phyloP scores from a whole-genome alignment of 2,888 invertebrate species.

The Heliconius charithonia region DNA sequence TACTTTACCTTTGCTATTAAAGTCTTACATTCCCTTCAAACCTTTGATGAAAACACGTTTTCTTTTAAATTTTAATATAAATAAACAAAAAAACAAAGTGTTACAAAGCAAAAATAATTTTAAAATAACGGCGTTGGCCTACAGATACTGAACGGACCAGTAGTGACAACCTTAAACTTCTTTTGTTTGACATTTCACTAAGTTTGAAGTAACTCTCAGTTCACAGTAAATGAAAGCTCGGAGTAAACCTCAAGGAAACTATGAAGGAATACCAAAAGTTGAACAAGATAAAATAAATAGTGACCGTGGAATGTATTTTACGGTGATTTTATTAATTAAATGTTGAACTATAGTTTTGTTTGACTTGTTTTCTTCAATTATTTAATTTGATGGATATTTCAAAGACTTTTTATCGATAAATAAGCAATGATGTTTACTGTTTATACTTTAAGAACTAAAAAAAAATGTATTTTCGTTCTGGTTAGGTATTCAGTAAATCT shows the following conservation, averaged over 20 bases:
- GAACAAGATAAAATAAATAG: slow-evolving; percentile 3
- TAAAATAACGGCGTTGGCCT: slow-evolving; percentile 9
- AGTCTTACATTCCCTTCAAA: background rate
- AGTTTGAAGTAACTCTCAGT: slow-evolving; percentile 8
- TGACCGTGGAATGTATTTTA: slow-evolving; percentile 3
- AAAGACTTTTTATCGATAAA: too few relatives aligned
- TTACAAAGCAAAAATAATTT: background rate
- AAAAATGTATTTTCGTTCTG: too few relatives aligned
- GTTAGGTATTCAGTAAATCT: too few relatives aligned
- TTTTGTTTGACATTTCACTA: slow-evolving; percentile 25
- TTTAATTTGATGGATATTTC: background rate
- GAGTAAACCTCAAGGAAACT: slow-evolving; percentile 11
- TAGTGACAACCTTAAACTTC: slow-evolving; percentile 1
- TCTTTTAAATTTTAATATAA: background rate
- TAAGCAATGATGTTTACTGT: too few relatives aligned
- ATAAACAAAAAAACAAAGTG: background rate
- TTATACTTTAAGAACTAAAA: too few relatives aligned
- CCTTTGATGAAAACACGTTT: background rate
- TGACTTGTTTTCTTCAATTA: background rate
- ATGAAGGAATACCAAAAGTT: background rate
- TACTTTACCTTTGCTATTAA: too few relatives aligned
- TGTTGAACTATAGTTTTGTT: background rate
- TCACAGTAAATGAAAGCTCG: slow-evolving; percentile 19
- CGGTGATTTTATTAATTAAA: background rate
- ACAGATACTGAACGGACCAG: slow-evolving; percentile 16